Evolutionary conservation across 2,797 vertebrate genomes (phyloP), one percentile per base, ranked within the genome.

Genomic region (Sebastes matsubarae): DNA sequence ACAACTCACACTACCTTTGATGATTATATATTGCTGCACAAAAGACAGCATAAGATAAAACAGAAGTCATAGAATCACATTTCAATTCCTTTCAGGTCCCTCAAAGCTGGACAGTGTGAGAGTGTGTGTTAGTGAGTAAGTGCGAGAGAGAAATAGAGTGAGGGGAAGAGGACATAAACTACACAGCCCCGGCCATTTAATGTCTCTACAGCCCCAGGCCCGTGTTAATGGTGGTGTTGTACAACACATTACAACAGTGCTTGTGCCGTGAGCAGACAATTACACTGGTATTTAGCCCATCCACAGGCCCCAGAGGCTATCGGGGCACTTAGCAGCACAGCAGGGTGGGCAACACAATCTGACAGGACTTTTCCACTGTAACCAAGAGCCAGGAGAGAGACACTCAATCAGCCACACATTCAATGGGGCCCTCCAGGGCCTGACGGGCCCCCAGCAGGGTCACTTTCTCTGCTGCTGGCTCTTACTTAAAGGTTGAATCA

Each of bases 251-350:
- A 97, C 94, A 86, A 89, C 91, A 92, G 92, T 77, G 89, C 91
- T 93, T 92, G 91, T 90, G 95, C 93, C 87, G 92, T 86, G 83
- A 95, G 94, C 93, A 91, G 93, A 96, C 96, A 97, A 99, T 98
- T 97, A 99, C 84, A 88, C 92, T 67, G 91, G 95, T 96, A 96
- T 97, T 98, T 97, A 97, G 96, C 94, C 94, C 95, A 95, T 97
- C 96, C 94, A 96, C 94, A 78, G 94, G 94, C 92, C 95, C 96
- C 93, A 88, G 90, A 93, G 94, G 87, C 96, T 92, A 95, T 85
- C 92, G 76, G 93, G 94, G 91, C 92, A 89, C 95, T 98, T 97
- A 97, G 95, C 92, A 86, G 89, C 91, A 92, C 82, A 93, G 91
- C 93, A 81, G 67, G 84, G 2, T 89, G 94, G 86, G 79, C 29